Conservation (phyloP, 1,140 invertebrate genomes). For the Brachionus paranguensis region DNA sequence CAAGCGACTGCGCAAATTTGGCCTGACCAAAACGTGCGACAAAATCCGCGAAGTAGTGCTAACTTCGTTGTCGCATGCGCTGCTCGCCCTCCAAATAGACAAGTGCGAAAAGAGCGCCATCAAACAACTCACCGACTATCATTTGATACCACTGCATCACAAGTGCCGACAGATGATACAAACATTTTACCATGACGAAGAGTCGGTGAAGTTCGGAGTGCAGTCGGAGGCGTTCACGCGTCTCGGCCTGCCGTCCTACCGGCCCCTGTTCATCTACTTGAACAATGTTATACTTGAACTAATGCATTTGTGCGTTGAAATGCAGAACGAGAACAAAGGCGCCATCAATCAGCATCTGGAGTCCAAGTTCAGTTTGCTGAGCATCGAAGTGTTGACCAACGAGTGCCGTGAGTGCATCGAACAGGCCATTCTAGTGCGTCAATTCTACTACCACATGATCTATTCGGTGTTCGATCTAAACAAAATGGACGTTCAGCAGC, state of each 20-base stretch:
- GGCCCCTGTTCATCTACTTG: conserved; percentile 6
- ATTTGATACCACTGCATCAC: conserved; percentile 17
- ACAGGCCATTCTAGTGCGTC: conserved; percentile 24
- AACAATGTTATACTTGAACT: conserved; percentile 33
- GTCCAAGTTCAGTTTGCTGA: conserved; percentile 16
- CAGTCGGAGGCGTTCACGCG: background rate
- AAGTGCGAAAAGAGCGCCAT: background rate
- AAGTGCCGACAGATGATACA: background rate
- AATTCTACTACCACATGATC: conserved; percentile 34
- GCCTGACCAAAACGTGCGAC: conserved; percentile 8
- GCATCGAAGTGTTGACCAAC: conserved; percentile 8
- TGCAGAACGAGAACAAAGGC: conserved; percentile 28
- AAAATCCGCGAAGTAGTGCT: conserved; percentile 16
- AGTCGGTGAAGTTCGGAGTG: conserved; percentile 12
- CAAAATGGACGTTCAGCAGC: background rate
- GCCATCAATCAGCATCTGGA: background rate
- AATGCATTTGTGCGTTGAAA: conserved; percentile 36
- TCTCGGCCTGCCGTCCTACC: background rate
- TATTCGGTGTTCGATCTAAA: background rate
- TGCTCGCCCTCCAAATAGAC: background rate
- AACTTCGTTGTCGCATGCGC: background rate
- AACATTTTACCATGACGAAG: conserved; percentile 20
- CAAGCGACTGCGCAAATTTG: conserved; percentile 12
- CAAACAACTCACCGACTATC: background rate
- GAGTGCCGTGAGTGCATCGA: conserved; percentile 31